These are phyloP conservation scores for Phyllotis vaccarum DNA, from an alignment of 2,797 vertebrate species.

Conservation along the genomic window DNA sequence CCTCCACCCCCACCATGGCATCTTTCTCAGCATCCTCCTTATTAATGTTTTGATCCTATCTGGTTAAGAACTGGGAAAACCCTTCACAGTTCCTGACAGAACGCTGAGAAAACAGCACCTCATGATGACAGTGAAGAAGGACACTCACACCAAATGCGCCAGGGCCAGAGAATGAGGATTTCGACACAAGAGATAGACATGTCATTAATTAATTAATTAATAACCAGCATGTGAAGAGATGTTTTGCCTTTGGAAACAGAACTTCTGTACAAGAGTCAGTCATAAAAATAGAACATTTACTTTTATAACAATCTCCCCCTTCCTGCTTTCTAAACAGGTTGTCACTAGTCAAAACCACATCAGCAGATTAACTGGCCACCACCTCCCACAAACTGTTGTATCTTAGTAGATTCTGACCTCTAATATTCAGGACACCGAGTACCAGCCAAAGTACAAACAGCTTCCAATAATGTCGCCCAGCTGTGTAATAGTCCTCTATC, in stretches of 20 bases:
- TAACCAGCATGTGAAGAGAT: background rate
- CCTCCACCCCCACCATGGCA: background rate
- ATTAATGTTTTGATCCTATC: background rate
- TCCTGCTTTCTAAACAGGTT: constrained; percentile 58
- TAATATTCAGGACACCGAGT: constrained; percentile 15
- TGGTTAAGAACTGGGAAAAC: background rate
- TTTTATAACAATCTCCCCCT: constrained; percentile 24
- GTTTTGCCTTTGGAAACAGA: constrained; percentile 50
- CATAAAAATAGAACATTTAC: constrained; percentile 56
- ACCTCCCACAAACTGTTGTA: background rate
- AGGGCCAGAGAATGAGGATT: background rate
- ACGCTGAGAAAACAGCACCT: background rate
- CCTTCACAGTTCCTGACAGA: background rate
- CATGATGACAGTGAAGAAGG: background rate
- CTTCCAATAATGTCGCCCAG: background rate
- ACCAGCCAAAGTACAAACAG: background rate
- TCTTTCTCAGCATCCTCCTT: background rate
- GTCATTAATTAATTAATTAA: background rate
- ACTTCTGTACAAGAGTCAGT: constrained; percentile 51
- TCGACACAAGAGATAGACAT: background rate
- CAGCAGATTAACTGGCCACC: constrained; percentile 51
- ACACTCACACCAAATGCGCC: background rate
- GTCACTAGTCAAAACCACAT: constrained; percentile 39
- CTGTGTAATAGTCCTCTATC: background rate
- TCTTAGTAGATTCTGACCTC: constrained; percentile 24